Evolutionary conservation across 2,797 vertebrate species (phyloP).

Genomic region (Sitta carolinensis): DNA sequence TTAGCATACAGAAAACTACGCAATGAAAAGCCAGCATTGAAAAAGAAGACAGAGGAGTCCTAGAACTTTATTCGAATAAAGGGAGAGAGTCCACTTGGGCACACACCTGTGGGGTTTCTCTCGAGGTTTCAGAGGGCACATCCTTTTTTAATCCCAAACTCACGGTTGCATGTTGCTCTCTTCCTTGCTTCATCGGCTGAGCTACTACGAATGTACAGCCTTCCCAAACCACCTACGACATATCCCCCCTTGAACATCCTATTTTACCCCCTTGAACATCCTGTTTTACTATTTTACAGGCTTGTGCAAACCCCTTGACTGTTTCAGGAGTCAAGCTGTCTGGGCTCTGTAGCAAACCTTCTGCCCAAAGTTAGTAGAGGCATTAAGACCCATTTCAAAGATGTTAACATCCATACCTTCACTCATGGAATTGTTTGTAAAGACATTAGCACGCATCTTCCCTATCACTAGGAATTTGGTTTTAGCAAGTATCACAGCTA

Average conservation of each 20-base stretch:
- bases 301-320: background rate
- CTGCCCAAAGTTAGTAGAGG: background rate
- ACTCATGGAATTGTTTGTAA: fast-evolving
- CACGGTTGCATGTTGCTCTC: fast-evolving
- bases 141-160: background rate
- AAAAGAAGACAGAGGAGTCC: background rate
- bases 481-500: background rate
- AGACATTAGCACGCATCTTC: background rate
- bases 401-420: fast-evolving
- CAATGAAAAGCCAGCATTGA: background rate
- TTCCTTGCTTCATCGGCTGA: background rate
- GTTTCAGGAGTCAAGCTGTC: background rate
- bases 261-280: background rate
- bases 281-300: background rate
- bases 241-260: background rate
- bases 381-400: background rate
- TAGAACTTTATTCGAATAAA: background rate
- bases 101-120: fast-evolving
- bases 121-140: fast-evolving
- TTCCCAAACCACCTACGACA: fast-evolving
- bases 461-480: background rate
- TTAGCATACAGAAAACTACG: fast-evolving
- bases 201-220: too few species aligned
- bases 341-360: background rate
- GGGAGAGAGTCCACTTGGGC: background rate